Base-by-base conservation (phyloP, 2,888 invertebrate genomes). In the Metopia argyrocephala region DNA sequence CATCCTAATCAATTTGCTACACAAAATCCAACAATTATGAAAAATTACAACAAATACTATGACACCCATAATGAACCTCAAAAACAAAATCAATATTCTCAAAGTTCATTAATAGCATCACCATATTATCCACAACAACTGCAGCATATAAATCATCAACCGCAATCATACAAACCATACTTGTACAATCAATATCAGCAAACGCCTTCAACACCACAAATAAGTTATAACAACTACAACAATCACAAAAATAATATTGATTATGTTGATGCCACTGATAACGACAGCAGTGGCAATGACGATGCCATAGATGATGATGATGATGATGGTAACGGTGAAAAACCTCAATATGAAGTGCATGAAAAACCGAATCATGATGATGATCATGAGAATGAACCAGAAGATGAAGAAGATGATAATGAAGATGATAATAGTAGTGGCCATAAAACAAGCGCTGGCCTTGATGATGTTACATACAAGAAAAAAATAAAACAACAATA, bases 251-350 rank as follows among this genome's bases (percentile, higher is more conserved):
- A 75, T n/a, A 71, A 71, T 1, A 73, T 62, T 2, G 57, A 54
- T 1, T 71, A 74, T 23, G 57, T 68, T 6, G 54, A 78, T 27
- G 50, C 57, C 20, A 64, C 68, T 5, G 83, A 61, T 20, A 57
- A 52, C 57, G 7, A 31, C 15, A 38, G 15, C 21, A 3, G 52
- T 23, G 64, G 48, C 5, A 21, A 71, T 56, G 59, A 31, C 5
- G 46, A 54, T 25, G 68, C 46, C 50, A 57, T n/a, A n/a, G n/a
- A 80, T 38, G 62, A 54, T 9, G 85, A 84, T 52, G 82, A 85
- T 50, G 85, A 84, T 61, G 84, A 84, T 38, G 82, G 84, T 52
- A 85, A 86, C 20, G 85, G 85, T n/a, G 69, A 57, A 5, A 52
- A 66, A 9, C 83, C 80, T 9, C 82, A 84, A 18, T 82, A 81